Evolutionary conservation across 2,888 invertebrate species (phyloP), one percentile per base, ranked within the genome.

Genomic region (Brachypalpus laphriformis): DNA sequence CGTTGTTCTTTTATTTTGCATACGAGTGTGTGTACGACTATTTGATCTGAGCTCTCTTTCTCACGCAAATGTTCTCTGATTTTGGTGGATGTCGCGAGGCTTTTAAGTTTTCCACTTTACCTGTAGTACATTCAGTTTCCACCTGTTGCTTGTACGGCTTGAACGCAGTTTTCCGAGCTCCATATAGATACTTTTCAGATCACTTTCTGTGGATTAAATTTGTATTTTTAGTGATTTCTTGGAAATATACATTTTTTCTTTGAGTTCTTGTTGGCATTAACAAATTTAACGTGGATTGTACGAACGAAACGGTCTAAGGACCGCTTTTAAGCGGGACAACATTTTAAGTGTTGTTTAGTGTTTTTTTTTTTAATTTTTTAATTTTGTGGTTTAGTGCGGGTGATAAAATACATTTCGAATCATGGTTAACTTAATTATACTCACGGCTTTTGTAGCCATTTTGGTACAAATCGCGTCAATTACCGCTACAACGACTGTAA

Each of bases 71-170:
- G 28, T 71, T 70, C 22, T 42, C 61, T 47, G 65, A 45, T 54
- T 71, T 68, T 47, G 42, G 54, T 76, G 59, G 71, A 65, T 78
- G 63, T 71, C 63, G 63, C 57, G 47, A 66, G 51, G 82, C 57
- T 86, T 77, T 86, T 77, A 82, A 86, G 86, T 86, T 86, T 86
- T 82, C 86, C 77, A 82, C 82, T 61, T 77, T 51, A 72, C 76
- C 72, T 72, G 77, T 40, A 45, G 68, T 74, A 49, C 28, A 63
- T 47, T 85, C 75, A 86, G 86, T 86, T 86, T 82, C 63, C 86
- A 86, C 82, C 72, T 82, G 86, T 77, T 76, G 86, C 82, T 86
- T 86, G 86, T 25, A 61, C 82, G 75, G 68, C 77, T 77, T 81
- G 72, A 86, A 86, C 86, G 82, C 86, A 66, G 22, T 72, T 82